Evolutionary conservation across 2,888 invertebrate species (phyloP), one percentile per base, ranked within the genome.

Genomic region (Lapara coniferarum): DNA sequence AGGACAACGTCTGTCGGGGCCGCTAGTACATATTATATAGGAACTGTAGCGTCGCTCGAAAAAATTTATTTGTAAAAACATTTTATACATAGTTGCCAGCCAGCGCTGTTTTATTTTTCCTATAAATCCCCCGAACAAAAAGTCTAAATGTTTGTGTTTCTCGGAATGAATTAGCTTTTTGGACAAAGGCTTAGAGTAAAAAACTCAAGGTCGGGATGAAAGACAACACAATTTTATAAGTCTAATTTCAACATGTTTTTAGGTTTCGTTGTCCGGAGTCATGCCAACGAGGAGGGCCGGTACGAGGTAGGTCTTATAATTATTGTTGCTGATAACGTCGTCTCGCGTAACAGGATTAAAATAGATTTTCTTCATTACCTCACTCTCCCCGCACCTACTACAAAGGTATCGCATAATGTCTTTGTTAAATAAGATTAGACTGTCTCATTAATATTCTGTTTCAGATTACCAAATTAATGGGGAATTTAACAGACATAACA

Each of bases 391-490:
- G 19, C 37, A 30, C 30, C 12, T 12, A 63, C 63, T 0, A 13
- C 5, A 19, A 19, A 19, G 16, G 16, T 46, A 49, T 63, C 49
- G 10, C 46, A 63, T 13, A 49, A 49, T 49, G 49, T 63, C 19
- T 63, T 63, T 49, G 49, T 63, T 63, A 49, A 63, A 46, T 63
- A 16, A 63, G 49, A 63, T 63, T 19, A 46, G 19, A 49, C 46
- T 12, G 63, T 13, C 49, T 63, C 19, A 63, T 63, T 63, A 63
- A 63, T 63, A 63, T 63, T 49, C 63, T 10, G 49, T 49, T 49
- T 63, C 63, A 7, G 63, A 63, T 63, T 63, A 63, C 63, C 46
- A 49, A 49, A 63, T 63, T 63, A 63, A 63, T 63, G 63, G 59
- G n/a, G 59, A 59, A 59, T 46, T 59, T 59, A 59, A 46, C 44